Evolutionary conservation across 1,140 invertebrate species (phyloP).

Genomic region (Ruditapes philippinarum): DNA sequence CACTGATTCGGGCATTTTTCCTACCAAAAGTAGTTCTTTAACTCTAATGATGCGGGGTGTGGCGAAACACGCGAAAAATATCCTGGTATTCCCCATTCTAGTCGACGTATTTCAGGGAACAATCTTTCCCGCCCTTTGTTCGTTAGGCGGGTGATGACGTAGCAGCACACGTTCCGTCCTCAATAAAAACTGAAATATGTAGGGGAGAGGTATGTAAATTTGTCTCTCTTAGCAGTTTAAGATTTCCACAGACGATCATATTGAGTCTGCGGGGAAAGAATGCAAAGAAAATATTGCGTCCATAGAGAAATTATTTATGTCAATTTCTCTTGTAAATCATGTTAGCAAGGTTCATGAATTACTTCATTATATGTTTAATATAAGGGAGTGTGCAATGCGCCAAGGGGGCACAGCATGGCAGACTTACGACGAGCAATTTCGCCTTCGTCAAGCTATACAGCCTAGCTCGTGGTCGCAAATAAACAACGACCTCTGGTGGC

Average conservation of each 20-base stretch:
- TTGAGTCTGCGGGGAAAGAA: slow-evolving; percentile 16
- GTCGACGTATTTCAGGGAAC: too few species aligned
- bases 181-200: slow-evolving; percentile 49
- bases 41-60: too few species aligned
- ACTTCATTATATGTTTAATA: neutral
- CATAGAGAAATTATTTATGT: slow-evolving; percentile 62
- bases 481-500: neutral
- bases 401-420: slow-evolving; percentile 4
- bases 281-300: slow-evolving; percentile 43
- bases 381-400: slow-evolving; percentile 2
- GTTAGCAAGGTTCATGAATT: neutral
- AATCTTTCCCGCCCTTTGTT: too few species aligned
- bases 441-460: neutral
- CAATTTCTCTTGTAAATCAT: neutral
- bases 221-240: slow-evolving; percentile 42
- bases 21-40: too few species aligned
- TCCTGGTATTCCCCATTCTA: too few species aligned
- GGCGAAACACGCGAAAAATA: too few species aligned
- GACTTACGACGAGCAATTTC: slow-evolving; percentile 20
- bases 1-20: too few species aligned
- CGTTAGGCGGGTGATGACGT: slow-evolving; percentile 45
- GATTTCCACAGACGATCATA: neutral
- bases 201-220: slow-evolving; percentile 39
- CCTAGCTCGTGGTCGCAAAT: neutral
- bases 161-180: slow-evolving; percentile 27